Conservation (phyloP, 2,888 invertebrate species). For the Lochmaea capreae region DNA sequence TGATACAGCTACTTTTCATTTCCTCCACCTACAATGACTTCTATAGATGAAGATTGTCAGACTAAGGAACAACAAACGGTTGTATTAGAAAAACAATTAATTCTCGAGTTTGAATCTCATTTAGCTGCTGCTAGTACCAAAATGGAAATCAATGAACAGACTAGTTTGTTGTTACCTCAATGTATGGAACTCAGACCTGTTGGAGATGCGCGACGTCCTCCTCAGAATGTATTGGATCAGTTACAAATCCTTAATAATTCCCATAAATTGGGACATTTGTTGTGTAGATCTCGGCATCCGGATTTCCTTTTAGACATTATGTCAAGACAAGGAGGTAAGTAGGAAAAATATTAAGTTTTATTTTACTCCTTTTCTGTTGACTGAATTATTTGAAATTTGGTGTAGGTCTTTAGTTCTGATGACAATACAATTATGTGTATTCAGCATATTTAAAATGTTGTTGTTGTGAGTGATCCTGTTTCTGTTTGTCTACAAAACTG, state of each 20-base stretch:
- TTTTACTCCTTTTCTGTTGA: too few relatives aligned
- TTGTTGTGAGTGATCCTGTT: too few relatives aligned
- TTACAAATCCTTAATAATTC: constrained; percentile 81
- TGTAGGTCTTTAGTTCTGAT: too few relatives aligned
- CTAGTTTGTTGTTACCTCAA: constrained; percentile 86
- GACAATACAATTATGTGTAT: too few relatives aligned
- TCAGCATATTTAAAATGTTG: too few relatives aligned
- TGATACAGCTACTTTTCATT: constrained; percentile 73
- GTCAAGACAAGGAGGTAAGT: constrained; percentile 77
- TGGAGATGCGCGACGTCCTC: constrained; percentile 86
- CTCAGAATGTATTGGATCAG: constrained; percentile 80
- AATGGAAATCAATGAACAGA: constrained; percentile 89
- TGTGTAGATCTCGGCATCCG: constrained; percentile 90
- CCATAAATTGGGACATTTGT: constrained; percentile 86
- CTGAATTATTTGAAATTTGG: too few relatives aligned
- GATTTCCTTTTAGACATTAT: constrained; percentile 94
- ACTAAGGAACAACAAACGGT: constrained; percentile 77
- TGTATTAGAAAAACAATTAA: constrained; percentile 80
- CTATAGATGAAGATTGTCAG: constrained; percentile 70
- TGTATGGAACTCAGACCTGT: constrained; percentile 88
- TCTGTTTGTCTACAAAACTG: too few relatives aligned
- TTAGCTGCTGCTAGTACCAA: constrained; percentile 91
- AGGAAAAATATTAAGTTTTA: not conserved
- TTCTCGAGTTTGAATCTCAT: constrained; percentile 90
- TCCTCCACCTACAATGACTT: constrained; percentile 76